A percentile compares a stretch with the other conserved stretches of the same genome.
Conservation (phyloP, 2,888 invertebrate genomes). For the Zygothrica quintamaculata region DNA sequence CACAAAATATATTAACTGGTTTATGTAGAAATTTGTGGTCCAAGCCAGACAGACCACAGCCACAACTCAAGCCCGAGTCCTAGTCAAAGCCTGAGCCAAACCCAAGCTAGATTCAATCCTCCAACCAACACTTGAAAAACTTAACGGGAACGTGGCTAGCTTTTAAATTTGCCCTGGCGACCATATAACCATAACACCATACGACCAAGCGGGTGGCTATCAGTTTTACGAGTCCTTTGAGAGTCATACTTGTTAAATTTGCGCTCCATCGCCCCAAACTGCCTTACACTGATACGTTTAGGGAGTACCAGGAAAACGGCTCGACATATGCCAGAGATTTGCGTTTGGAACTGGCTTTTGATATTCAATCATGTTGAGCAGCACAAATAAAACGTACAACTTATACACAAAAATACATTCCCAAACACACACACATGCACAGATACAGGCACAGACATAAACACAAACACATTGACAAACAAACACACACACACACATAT, state of each 20-base stretch:
- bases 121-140: conserved; percentile 69
- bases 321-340: conserved; percentile 74
- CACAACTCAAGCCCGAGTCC: conserved; percentile 4
- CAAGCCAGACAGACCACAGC: conserved; percentile 19
- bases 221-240: conserved; percentile 77
- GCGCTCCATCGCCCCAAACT: conserved; percentile 36
- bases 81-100: conserved; percentile 6
- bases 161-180: conserved; percentile 57
- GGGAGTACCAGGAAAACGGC: conserved; percentile 26
- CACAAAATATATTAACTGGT: conserved; percentile 67
- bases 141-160: conserved; percentile 70
- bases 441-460: conserved; percentile 1
- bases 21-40: conserved; percentile 54
- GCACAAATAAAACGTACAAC: conserved; percentile 48
- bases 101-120: conserved; percentile 28
- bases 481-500: background rate
- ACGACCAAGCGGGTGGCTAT: conserved; percentile 50
- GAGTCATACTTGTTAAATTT: conserved; percentile 71
- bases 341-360: conserved; percentile 72
- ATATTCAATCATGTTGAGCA: conserved; percentile 74
- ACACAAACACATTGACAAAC: conserved; percentile 1
- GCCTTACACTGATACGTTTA: conserved; percentile 36
- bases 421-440: conserved; percentile 2
- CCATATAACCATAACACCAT: conserved; percentile 3
- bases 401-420: conserved; percentile 27